phyloP scores from a whole-genome alignment of 1,140 invertebrate species.

The Phthorimaea operculella region DNA sequence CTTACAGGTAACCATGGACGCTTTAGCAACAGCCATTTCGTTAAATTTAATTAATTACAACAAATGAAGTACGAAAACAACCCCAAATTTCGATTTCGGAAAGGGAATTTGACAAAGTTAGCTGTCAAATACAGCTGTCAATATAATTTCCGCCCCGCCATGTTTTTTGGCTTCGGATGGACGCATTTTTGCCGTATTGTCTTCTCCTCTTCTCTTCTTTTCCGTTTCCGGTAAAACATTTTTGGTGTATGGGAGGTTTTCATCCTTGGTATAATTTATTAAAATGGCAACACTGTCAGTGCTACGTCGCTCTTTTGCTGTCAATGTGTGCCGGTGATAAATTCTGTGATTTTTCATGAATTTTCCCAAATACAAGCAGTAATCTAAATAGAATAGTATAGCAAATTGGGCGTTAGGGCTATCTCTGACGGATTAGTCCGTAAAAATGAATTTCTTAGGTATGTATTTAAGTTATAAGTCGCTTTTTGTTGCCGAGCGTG shows the following conservation, averaged over 20 bases:
- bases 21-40: conserved; percentile 49
- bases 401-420: not conserved
- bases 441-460: not conserved
- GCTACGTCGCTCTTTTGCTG: conserved; percentile 45
- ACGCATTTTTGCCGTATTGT: not conserved
- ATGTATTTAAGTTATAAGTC: not conserved
- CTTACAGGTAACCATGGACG: conserved; percentile 47
- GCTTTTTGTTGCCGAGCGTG: not conserved
- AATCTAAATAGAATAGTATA: not conserved
- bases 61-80: conserved; percentile 25
- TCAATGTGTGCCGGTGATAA: conserved; percentile 26
- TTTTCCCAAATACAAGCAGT: not conserved
- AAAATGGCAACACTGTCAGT: conserved; percentile 20
- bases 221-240: too few relatives aligned
- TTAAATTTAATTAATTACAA: conserved; percentile 46
- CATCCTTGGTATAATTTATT: not conserved
- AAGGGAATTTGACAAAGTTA: conserved; percentile 14
- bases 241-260: not conserved
- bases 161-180: not conserved
- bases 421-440: not conserved
- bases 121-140: conserved; percentile 10
- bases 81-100: conserved; percentile 35
- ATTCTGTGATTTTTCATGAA: not conserved
- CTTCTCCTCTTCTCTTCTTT: too few relatives aligned
- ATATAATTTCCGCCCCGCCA: not conserved